phyloP scores from a whole-genome alignment of 2,113 vertebrate species.

The Aepyceros melampus region DNA sequence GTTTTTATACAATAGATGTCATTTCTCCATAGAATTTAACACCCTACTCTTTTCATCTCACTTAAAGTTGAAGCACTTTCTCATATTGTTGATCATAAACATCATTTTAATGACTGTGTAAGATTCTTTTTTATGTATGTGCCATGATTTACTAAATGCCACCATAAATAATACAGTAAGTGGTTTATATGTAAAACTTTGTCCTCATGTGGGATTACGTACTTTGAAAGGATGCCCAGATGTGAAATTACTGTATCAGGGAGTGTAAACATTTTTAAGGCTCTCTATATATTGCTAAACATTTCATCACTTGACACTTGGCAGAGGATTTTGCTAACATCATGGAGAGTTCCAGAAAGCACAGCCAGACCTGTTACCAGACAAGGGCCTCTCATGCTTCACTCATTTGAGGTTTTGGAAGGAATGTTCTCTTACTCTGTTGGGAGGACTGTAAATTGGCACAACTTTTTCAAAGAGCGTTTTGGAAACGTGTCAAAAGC shows the following conservation, averaged over 20 bases:
- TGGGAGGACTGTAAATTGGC: background rate
- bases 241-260: background rate
- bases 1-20: background rate
- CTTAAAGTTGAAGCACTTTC: background rate
- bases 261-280: background rate
- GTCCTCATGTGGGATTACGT: background rate
- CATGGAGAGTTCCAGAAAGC: background rate
- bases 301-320: background rate
- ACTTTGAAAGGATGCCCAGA: background rate
- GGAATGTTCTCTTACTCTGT: background rate
- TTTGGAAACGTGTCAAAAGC: background rate
- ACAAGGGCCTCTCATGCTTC: background rate
- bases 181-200: background rate
- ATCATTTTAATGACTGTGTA: background rate
- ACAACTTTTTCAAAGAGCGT: background rate
- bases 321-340: background rate
- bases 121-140: background rate
- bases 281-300: background rate
- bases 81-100: background rate
- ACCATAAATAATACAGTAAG: background rate
- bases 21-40: background rate
- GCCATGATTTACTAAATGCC: constrained; percentile 13
- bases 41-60: background rate
- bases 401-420: background rate
- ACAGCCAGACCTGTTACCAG: background rate